Base-by-base conservation (phyloP, 2,888 invertebrate genomes). In the Eumerus sabulonum region DNA sequence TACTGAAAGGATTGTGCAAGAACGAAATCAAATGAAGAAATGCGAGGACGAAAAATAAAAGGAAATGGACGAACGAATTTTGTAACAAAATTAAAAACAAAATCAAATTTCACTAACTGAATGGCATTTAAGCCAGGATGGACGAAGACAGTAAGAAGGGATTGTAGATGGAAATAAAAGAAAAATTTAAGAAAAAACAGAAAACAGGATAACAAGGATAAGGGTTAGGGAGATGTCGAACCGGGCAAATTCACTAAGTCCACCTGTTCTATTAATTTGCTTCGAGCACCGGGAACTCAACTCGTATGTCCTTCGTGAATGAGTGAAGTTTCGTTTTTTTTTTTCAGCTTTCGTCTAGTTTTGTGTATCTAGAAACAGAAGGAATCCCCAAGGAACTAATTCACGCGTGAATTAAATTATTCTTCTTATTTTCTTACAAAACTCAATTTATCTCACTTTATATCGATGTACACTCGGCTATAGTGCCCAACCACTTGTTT, bases 401-500 rank as follows among this genome's bases (percentile, higher is more conserved):
- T 56, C 11, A 18, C 51, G 35, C 27, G 27, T 4, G 27, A 27
- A 27, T 4, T 27, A 27, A 7, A 40, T 14, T 19, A n/a, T n/a
- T n/a, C n/a, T n/a, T n/a, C n/a, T n/a, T n/a, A n/a, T n/a, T n/a
- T n/a, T n/a, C n/a, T n/a, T n/a, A n/a, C n/a, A n/a, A n/a, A n/a
- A n/a, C n/a, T n/a, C n/a, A n/a, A n/a, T n/a, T 40, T 27, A n/a
- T 38, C 12, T 36, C 45, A 64, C 19, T 54, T 57, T 44, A 17
- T 11, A 51, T 56, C 50, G 12, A 45, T 11, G 38, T 50, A 4
- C 27, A 47, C 57, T 47, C 13, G 42, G 14, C 19, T 40, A 54
- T 19, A 42, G 38, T 63, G 27, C 27, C 27, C 76, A 81, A 81
- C 71, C 76, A 81, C 76, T 76, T 81, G 76, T 81, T 72, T 76